Evolutionary conservation across 2,113 vertebrate genomes (phyloP).

Genomic region (Perccottus glenii): DNA sequence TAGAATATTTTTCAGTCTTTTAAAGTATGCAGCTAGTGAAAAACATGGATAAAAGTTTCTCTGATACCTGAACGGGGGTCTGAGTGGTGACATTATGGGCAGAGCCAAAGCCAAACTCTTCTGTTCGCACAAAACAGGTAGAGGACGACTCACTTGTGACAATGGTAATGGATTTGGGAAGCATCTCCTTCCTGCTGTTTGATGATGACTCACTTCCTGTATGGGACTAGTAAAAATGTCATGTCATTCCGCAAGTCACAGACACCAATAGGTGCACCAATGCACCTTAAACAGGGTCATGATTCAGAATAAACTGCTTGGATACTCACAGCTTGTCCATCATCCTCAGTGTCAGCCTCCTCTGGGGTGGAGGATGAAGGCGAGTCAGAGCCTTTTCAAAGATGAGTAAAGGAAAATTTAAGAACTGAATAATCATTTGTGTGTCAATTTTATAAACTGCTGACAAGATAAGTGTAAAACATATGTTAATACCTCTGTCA

Average conservation of each 20-base stretch:
- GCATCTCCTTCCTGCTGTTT: constrained; percentile 90
- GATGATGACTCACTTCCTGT: constrained; percentile 92
- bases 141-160: constrained; percentile 88
- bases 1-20: too few species aligned
- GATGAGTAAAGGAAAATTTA: constrained; percentile 50
- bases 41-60: too few species aligned
- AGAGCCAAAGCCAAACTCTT: constrained; percentile 78
- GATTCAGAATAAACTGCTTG: not conserved
- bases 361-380: constrained; percentile 83
- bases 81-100: constrained; percentile 76
- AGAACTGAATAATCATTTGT: constrained; percentile 6
- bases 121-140: constrained; percentile 81
- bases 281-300: too few species aligned
- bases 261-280: not conserved
- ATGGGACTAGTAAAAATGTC: constrained; percentile 82
- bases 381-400: constrained; percentile 79
- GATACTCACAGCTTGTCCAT: constrained; percentile 82
- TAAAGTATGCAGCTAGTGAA: not conserved
- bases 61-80: constrained; percentile 74
- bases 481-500: constrained; percentile 80
- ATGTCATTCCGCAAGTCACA: constrained; percentile 62
- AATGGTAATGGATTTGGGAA: constrained; percentile 85
- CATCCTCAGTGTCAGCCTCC: constrained; percentile 81
- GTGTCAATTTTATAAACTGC: not conserved
- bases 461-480: not conserved